Conservation (phyloP, 1,140 invertebrate genomes). For the Chironomus tepperi region DNA sequence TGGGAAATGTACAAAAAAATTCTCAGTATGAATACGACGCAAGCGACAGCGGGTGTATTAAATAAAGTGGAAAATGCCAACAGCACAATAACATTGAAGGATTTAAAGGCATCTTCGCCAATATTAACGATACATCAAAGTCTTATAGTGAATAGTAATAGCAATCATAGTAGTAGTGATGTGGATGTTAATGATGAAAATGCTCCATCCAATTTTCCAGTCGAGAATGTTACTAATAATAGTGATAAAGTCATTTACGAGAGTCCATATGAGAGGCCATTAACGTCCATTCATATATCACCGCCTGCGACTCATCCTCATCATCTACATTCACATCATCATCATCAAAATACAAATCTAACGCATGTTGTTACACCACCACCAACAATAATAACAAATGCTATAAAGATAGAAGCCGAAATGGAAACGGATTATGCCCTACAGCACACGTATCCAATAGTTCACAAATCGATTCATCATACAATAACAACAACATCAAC, state of each 20-base stretch:
- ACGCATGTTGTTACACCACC: neutral
- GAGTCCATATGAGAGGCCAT: neutral
- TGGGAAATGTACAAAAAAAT: slow-evolving; percentile 21
- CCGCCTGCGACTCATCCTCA: neutral
- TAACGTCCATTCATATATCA: neutral
- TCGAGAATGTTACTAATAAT: slow-evolving; percentile 3
- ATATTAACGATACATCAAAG: neutral
- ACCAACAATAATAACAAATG: neutral
- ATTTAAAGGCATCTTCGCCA: neutral
- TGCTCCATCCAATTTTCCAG: slow-evolving; percentile 11
- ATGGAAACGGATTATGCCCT: neutral
- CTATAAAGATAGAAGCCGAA: neutral
- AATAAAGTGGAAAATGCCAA: slow-evolving; percentile 15
- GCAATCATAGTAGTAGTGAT: neutral
- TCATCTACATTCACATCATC: neutral
- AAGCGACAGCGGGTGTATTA: neutral
- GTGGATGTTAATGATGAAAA: slow-evolving; percentile 17
- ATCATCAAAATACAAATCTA: neutral
- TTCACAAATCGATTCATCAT: slow-evolving; percentile 19
- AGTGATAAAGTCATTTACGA: slow-evolving; percentile 20
- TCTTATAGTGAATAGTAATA: neutral
- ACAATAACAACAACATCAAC: neutral
- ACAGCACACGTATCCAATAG: neutral
- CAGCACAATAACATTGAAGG: neutral
- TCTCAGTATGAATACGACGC: neutral